Evolutionary conservation across 2,113 vertebrate genomes (phyloP), one percentile per base, ranked within the genome.

Genomic region (Dipodomys merriami): DNA sequence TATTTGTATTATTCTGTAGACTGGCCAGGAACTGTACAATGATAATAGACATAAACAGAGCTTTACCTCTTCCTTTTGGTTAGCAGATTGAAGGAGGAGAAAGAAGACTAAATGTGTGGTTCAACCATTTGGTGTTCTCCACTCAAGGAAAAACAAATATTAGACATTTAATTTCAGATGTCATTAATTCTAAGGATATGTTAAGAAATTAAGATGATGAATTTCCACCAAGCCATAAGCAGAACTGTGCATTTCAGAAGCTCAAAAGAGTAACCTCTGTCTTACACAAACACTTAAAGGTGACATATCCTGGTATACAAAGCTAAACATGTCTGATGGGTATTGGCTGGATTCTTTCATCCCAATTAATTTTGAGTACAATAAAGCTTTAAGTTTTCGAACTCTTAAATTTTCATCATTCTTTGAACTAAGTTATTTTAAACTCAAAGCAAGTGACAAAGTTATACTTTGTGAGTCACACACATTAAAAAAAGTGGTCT

Each of bases 381-480:
- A 64, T 92, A 81, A 57, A 57, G 57, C 6, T 81, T 95, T 94
- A 69, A 81, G 6, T 86, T 72, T 93, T 84, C 39, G 64, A 71
- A 95, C 86, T 46, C 78, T 6, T 84, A n/a, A 2, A 64, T 83
- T 74, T 78, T 81, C 16, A 62, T 39, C 78, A 64, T 83, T 92
- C 68, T 93, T 93, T 90, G 49, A 86, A 73, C 6, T 94, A 76
- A 80, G 87, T 82, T 93, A 83, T 94, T 87, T 90, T 78, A 91
- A 85, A 92, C 23, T 94, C 10, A 91, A 91, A 88, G 84, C 83
- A 84, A 81, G 7, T 78, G 33, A 71, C 9, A 87, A 82, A 91
- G 18, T 91, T 83, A 19, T 86, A 90, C n/a, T 80, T 95, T 89
- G 74, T 73, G 89, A 88, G 33, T 88, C 73, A 67, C 11, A 77